Base-by-base conservation (phyloP, 2,888 invertebrate species). In the Sisyra nigra region DNA sequence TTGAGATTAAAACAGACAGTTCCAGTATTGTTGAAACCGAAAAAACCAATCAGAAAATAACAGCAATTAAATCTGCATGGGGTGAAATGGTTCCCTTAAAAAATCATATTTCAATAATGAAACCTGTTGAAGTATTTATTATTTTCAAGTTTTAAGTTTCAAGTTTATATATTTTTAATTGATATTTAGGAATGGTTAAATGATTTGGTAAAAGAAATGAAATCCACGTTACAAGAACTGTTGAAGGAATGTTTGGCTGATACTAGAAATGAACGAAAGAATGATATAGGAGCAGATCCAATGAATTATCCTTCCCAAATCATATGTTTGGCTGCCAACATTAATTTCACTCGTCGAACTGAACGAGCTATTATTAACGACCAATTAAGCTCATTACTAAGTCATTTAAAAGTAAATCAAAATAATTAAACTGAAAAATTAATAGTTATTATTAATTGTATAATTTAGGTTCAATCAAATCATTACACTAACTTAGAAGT, bases 191-290 rank as follows among this genome's bases (percentile, higher is more conserved):
- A 70, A 43, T 84, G 84, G 94, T 66, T 94, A 34, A 74, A 76
- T 53, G 72, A 76, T 49, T 69, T 98, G 40, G 85, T 91, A 46
- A 71, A 68, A 24, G 85, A 85, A 60, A 91, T 97, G 77, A 81
- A 80, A 54, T 61, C 63, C 31, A 83, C 85, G 1, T 63, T 96
- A 44, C 76, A 78, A 55, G 72, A 72, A 44, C 66, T 83, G 52
- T 69, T 87, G 40, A 61, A 74, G 18, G 65, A 67, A 55, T 72
- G 72, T 57, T 61, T 57, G 62, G 62, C 49, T 58, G 64, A 61
- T 63, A 65, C 51, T 53, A 64, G 55, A 65, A 63, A 62, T 66
- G 55, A 54, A 66, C n/a, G 11, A 8, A 47, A 64, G 52, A 51
- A 53, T 52, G 55, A 59, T 5, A 38, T 44, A 17, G 50, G 58